These are phyloP conservation scores for Aphrophora alni DNA, from an alignment of 2,888 invertebrate species.

Conservation along the genomic window DNA sequence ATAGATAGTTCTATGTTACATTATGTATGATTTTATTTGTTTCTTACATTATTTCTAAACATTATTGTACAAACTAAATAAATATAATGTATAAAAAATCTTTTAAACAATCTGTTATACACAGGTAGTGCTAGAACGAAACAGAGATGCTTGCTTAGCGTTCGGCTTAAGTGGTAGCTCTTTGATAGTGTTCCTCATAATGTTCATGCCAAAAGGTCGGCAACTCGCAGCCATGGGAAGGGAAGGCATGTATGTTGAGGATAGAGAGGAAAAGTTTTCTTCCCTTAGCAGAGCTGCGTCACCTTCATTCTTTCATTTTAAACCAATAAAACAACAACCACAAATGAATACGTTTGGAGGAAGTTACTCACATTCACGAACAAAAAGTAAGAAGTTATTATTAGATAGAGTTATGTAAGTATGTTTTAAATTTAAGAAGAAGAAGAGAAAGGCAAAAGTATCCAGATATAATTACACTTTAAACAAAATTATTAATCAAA, in stretches of 20 bases:
- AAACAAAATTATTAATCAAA: too few relatives aligned
- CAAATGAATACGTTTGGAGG: slow-evolving; percentile 57
- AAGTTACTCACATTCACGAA: slow-evolving; percentile 29
- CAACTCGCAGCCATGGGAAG: slow-evolving; percentile 92
- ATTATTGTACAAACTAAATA: too few relatives aligned
- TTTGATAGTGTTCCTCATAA: slow-evolving; percentile 84
- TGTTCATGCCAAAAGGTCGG: slow-evolving; percentile 93
- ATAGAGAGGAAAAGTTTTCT: slow-evolving; percentile 82
- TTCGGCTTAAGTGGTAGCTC: slow-evolving; percentile 88
- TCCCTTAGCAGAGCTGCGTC: slow-evolving; percentile 66
- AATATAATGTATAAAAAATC: too few relatives aligned
- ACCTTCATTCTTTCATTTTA: slow-evolving; percentile 92
- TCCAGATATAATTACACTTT: too few relatives aligned
- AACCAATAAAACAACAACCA: slow-evolving; percentile 78
- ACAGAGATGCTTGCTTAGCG: slow-evolving; percentile 87
- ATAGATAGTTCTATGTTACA: too few relatives aligned
- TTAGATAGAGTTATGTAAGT: too few relatives aligned
- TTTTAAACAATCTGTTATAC: neutral
- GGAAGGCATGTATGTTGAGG: slow-evolving; percentile 77
- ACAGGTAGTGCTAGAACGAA: slow-evolving; percentile 71
- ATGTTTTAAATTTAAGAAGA: too few relatives aligned
- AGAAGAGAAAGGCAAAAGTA: too few relatives aligned
- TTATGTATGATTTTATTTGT: too few relatives aligned
- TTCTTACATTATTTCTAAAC: too few relatives aligned
- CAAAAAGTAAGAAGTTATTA: slow-evolving; percentile 31